phyloP scores from a whole-genome alignment of 2,888 invertebrate species.

The Euspilapteryx auroguttella region DNA sequence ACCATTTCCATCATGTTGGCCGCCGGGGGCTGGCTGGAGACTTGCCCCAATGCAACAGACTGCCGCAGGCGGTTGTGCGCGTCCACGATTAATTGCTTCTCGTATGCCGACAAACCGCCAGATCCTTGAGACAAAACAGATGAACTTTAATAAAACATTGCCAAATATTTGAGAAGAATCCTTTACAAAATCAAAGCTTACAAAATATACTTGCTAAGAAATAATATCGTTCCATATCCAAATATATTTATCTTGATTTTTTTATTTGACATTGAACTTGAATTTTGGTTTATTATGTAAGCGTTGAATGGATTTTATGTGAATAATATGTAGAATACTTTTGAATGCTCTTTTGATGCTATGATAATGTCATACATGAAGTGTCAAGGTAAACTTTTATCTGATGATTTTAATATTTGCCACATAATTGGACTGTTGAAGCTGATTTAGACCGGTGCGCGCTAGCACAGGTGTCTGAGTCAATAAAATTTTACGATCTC shows the following conservation, averaged over 20 bases:
- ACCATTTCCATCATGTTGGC: conserved; percentile 89
- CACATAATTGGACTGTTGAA: conserved; percentile 21
- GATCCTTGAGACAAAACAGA: conserved; percentile 40
- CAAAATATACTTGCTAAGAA: too few species aligned
- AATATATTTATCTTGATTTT: not conserved
- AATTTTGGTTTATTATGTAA: too few species aligned
- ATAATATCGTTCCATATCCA: too few species aligned
- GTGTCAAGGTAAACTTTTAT: conserved; percentile 18
- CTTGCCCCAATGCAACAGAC: conserved; percentile 76
- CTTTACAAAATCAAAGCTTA: too few species aligned
- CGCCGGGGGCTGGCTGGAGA: conserved; percentile 74
- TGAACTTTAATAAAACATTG: conserved; percentile 6
- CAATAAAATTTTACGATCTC: conserved; percentile 52
- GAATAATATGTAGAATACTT: conserved; percentile 1
- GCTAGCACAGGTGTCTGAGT: conserved; percentile 36
- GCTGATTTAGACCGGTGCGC: conserved; percentile 36
- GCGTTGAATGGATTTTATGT: too few species aligned
- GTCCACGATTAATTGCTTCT: conserved; percentile 76
- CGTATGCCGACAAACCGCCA: conserved; percentile 69
- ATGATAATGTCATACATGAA: conserved; percentile 5
- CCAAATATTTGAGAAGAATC: not conserved
- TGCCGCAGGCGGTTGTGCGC: conserved; percentile 81
- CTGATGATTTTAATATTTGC: conserved; percentile 16
- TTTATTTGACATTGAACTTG: not conserved
- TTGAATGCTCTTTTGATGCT: conserved; percentile 2